Evolutionary conservation across 2,113 vertebrate genomes (phyloP), one percentile per base, ranked within the genome.

Genomic region (Pseudorhombus dupliciocellatus): DNA sequence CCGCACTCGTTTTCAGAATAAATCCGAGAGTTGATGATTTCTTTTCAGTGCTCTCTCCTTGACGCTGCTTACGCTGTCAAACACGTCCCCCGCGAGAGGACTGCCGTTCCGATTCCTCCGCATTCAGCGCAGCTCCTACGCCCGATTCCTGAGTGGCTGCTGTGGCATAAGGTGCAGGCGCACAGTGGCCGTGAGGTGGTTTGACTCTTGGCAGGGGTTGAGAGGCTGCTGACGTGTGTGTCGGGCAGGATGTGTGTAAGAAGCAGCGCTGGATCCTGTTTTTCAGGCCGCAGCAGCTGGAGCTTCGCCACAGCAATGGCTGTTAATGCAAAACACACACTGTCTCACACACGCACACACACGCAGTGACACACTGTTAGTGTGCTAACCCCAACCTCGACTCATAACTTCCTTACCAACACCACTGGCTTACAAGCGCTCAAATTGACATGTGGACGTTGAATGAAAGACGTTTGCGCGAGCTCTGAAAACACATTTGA

Each of bases 191-290:
- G 80, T 20, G 66, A 76, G 88, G 78, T 74, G 86, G 84, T 88
- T 87, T 70, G 85, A 79, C 79, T 88, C 76, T 87, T 92, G 90
- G 89, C 88, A 91, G 77, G 59, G 73, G 81, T 84, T 86, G 80
- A 88, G 86, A 90, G 85, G 71, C 68, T 90, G 84, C 79, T 93
- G 90, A 92, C 86, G 90, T 90, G 79, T 57, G 73, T 78, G 75
- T 80, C 26, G 75, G 86, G 87, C 89, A 91, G 90, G 90, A 93
- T 90, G 88, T 90, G 90, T 91, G 89, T 86, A 87, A 90, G 85
- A 88, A 87, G 90, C 88, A 75, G 83, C 2, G 72, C 84, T 88
- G 78, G 88, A 91, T 93, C 90, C 90, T 89, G 88, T 89, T 90
- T 92, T 92, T 90, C 83, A 89, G 71, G 86, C 84, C 79, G 6